Conservation (phyloP, 2,113 vertebrate species). For the Hemicordylus capensis region DNA sequence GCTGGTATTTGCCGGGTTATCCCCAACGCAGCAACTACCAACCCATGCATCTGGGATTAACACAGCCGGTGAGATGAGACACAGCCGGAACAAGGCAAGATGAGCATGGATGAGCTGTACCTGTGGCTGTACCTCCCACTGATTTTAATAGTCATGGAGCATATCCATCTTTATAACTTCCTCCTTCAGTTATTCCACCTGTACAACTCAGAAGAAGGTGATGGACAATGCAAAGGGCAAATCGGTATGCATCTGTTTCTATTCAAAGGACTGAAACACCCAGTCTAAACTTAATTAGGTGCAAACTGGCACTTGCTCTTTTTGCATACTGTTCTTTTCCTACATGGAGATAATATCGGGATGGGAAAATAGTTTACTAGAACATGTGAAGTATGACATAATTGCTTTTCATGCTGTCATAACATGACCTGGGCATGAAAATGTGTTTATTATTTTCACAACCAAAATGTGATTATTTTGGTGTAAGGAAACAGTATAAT, state of each 20-base stretch:
- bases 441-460: no score
- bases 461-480: background rate
- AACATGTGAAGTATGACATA: background rate
- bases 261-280: background rate
- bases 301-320: background rate
- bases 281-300: background rate
- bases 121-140: no score
- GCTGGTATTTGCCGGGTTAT: no score
- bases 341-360: background rate
- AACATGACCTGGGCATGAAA: no score
- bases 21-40: no score
- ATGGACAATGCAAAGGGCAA: background rate
- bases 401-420: background rate
- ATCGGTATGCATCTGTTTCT: background rate
- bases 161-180: background rate
- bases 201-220: background rate
- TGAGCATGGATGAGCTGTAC: no score
- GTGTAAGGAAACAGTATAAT: background rate
- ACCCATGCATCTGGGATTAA: no score
- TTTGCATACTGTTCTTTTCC: background rate
- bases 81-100: no score
- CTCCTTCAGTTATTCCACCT: background rate
- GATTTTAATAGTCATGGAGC: background rate
- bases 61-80: no score
- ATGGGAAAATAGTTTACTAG: background rate